A percentile compares a stretch with the other conserved stretches of the same genome.
Conservation (phyloP, 2,888 invertebrate species). For the Mythimna albipuncta region DNA sequence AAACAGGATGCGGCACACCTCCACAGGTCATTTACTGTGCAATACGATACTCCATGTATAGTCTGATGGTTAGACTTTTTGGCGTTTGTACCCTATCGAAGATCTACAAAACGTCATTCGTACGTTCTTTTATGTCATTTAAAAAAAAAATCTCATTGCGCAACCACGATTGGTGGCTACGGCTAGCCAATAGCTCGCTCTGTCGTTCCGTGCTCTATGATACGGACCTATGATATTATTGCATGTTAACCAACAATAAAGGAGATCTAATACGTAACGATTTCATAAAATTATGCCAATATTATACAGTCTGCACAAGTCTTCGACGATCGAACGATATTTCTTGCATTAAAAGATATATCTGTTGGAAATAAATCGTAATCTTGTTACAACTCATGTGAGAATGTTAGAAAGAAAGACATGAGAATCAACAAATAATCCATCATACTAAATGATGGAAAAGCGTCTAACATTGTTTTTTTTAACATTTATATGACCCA, state of each 20-base stretch:
- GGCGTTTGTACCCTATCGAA: no score
- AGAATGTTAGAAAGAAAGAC: background rate
- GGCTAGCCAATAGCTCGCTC: background rate
- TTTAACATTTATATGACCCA: background rate
- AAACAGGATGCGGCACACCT: no score
- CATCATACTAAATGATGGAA: background rate
- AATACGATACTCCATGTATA: no score
- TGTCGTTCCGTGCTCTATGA: slow-evolving; percentile 1
- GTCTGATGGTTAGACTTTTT: no score
- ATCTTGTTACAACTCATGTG: slow-evolving; percentile 20
- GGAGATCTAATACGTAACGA: slow-evolving; percentile 52
- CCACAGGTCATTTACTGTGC: no score
- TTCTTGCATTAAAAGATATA: slow-evolving; percentile 26
- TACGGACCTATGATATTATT: slow-evolving; percentile 33
- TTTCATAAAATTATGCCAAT: slow-evolving; percentile 55
- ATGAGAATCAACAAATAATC: background rate
- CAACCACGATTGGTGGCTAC: background rate
- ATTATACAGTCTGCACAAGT: slow-evolving; percentile 23
- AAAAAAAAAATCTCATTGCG: background rate
- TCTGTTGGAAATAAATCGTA: slow-evolving; percentile 8
- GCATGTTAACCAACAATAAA: slow-evolving; percentile 47
- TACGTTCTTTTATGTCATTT: background rate
- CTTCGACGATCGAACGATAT: slow-evolving; percentile 10
- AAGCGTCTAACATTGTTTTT: background rate
- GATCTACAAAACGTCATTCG: no score